Conservation (phyloP, 2,888 invertebrate species). For the Ametastegia equiseti region DNA sequence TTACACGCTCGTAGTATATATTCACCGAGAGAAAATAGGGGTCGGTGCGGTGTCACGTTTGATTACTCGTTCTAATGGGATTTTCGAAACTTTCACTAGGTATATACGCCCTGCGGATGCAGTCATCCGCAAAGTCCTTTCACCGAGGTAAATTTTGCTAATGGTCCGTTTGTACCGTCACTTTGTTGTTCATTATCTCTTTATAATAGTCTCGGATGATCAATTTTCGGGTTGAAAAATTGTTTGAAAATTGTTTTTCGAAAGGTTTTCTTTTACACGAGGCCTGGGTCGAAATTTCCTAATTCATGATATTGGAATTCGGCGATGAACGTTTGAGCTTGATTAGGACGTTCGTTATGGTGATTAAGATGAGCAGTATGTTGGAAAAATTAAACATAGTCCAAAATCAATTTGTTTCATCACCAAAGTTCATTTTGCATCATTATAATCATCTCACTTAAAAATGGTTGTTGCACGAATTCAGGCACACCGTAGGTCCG, state of each 20-base stretch:
- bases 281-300: too few relatives aligned
- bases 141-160: constrained; percentile 1
- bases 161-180: neutral
- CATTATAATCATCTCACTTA: too few relatives aligned
- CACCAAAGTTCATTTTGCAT: too few relatives aligned
- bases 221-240: neutral
- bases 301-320: neutral
- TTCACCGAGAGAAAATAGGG: neutral
- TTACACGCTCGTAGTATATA: neutral
- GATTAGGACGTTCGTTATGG: neutral
- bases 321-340: neutral
- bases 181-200: neutral
- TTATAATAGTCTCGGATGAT: neutral
- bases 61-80: constrained; percentile 38
- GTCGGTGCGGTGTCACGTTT: neutral
- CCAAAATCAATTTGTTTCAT: too few relatives aligned
- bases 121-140: constrained; percentile 25
- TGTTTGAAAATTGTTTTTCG: neutral
- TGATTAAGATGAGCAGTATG: neutral
- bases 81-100: constrained; percentile 30
- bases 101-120: neutral
- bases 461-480: too few relatives aligned
- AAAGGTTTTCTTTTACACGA: too few relatives aligned
- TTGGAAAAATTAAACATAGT: too few relatives aligned
- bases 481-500: too few relatives aligned